A percentile compares a stretch with the other conserved stretches of the same genome.
phyloP scores from a whole-genome alignment of 1,140 invertebrate species.

The Atta cephalotes region DNA sequence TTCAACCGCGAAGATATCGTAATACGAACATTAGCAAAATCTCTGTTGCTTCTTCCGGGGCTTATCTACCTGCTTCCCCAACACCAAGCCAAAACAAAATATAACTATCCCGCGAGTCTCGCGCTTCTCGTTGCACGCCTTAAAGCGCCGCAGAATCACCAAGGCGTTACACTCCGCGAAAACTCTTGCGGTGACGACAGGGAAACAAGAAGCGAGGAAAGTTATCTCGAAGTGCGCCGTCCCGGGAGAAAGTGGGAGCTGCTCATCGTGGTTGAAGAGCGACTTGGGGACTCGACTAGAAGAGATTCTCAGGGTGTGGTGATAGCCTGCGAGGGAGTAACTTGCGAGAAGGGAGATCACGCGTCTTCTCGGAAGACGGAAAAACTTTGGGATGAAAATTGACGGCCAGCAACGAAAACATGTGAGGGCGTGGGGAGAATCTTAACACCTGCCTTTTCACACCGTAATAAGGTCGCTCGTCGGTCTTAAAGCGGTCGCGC shows the following conservation, averaged over 20 bases:
- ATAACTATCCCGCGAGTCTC: slow-evolving; percentile 41
- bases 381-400: slow-evolving; percentile 78
- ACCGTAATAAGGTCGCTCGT: slow-evolving; percentile 64
- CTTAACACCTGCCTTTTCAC: slow-evolving; percentile 69
- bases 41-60: slow-evolving; percentile 1
- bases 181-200: slow-evolving; percentile 39
- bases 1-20: not conserved
- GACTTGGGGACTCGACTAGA: slow-evolving; percentile 13
- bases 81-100: slow-evolving; percentile 25
- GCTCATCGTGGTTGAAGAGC: slow-evolving; percentile 53
- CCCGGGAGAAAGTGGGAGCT: slow-evolving; percentile 60
- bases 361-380: slow-evolving; percentile 42
- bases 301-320: slow-evolving; percentile 20
- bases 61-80: slow-evolving; percentile 34
- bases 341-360: slow-evolving; percentile 30
- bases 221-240: slow-evolving; percentile 68
- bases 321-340: not conserved
- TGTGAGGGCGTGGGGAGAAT: slow-evolving; percentile 64
- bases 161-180: slow-evolving; percentile 15
- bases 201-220: slow-evolving; percentile 61
- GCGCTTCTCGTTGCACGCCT: slow-evolving; percentile 10
- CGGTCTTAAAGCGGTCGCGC: slow-evolving; percentile 56
- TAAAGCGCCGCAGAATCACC: slow-evolving; percentile 30
- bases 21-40: slow-evolving; percentile 36
- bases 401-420: slow-evolving; percentile 71